Conservation (phyloP, 2,888 invertebrate genomes). For the Hedya salicella region DNA sequence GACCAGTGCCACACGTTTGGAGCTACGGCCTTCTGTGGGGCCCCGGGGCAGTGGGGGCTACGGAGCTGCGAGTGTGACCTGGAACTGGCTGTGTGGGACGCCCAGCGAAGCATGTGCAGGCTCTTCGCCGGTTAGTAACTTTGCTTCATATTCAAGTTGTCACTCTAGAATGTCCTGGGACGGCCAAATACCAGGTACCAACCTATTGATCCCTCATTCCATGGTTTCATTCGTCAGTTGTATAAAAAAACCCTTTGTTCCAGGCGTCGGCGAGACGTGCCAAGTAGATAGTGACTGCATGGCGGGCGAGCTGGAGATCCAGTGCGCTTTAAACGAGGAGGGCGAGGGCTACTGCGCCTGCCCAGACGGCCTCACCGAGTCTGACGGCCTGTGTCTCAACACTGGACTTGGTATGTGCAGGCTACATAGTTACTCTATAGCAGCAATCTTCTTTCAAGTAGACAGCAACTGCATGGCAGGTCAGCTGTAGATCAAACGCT, state of each 20-base stretch:
- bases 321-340: constrained; percentile 54
- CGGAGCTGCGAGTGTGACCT: constrained; percentile 66
- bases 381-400: constrained; percentile 65
- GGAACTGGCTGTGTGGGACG: constrained; percentile 68
- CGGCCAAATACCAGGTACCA: too few species aligned
- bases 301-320: constrained; percentile 68
- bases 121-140: constrained; percentile 65
- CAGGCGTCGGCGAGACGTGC: constrained; percentile 73
- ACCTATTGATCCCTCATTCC: too few species aligned
- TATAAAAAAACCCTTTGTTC: background rate
- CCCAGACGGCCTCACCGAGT: constrained; percentile 55
- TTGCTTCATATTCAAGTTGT: too few species aligned
- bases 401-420: constrained; percentile 62
- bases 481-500: constrained; percentile 59
- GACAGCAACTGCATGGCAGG: constrained; percentile 75
- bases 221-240: too few species aligned
- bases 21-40: constrained; percentile 58
- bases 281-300: constrained; percentile 69
- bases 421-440: too few species aligned
- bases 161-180: too few species aligned
- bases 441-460: constrained; percentile 46
- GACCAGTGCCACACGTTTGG: constrained; percentile 74
- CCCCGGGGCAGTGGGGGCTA: constrained; percentile 56
- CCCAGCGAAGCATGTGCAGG: constrained; percentile 61
- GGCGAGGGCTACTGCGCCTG: constrained; percentile 67